Evolutionary conservation across 2,888 invertebrate genomes (phyloP).

Genomic region (Xestoiulus laeticollis): DNA sequence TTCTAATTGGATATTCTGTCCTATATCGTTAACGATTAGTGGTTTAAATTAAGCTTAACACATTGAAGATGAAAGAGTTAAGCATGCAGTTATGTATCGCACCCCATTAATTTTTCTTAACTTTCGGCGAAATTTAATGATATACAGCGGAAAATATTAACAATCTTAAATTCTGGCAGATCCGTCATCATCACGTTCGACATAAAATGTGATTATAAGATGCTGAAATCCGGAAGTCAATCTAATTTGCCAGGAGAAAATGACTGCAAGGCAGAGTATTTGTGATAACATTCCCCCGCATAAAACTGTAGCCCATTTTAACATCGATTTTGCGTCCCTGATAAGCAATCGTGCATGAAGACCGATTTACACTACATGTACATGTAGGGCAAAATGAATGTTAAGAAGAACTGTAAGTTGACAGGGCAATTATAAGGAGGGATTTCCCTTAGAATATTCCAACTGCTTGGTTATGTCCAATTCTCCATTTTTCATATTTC

Average conservation of each 20-base stretch:
- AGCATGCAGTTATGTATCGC: too few species aligned
- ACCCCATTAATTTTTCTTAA: background rate
- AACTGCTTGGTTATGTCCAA: background rate
- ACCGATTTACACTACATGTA: background rate
- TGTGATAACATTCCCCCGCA: background rate
- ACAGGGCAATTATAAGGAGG: background rate
- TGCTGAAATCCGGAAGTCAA: conserved; percentile 9
- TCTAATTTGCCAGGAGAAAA: background rate
- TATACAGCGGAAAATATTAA: background rate
- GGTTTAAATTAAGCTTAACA: too few species aligned
- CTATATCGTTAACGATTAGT: too few species aligned
- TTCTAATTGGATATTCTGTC: too few species aligned
- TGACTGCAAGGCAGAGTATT: background rate
- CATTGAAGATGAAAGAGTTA: too few species aligned
- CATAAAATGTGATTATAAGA: background rate
- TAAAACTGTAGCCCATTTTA: background rate
- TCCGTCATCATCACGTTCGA: background rate
- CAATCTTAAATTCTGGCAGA: background rate
- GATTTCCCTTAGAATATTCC: background rate
- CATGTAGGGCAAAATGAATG: background rate
- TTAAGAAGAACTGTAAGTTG: background rate
- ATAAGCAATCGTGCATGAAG: background rate
- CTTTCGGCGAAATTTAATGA: background rate
- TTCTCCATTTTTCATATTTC: background rate
- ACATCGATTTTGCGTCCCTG: background rate